These are phyloP conservation scores for Astropecten irregularis DNA, from an alignment of 53 echinoderm and acorn worm genomes.

Conservation along the genomic window DNA sequence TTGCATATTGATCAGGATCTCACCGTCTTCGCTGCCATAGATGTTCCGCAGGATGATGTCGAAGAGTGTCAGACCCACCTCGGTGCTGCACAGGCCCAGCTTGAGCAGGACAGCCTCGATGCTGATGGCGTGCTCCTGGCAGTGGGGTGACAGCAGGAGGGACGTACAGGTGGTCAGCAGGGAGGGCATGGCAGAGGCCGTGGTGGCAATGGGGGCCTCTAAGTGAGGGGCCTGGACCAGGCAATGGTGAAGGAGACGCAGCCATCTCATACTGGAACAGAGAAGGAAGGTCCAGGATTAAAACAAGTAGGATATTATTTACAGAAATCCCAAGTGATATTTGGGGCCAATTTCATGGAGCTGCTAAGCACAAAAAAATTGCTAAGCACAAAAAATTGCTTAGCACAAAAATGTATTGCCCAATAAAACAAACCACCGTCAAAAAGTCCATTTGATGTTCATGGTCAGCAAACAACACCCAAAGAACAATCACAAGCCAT, in stretches of 20 bases:
- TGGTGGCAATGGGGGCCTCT: conserved; percentile 65
- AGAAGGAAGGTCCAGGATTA: no score
- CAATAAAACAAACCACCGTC: no score
- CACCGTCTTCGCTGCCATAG: conserved; percentile 54
- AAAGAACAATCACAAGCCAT: no score
- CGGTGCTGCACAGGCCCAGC: conserved; percentile 83
- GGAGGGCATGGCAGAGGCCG: conserved; percentile 78
- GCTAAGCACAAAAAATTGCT: no score
- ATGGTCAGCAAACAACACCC: no score
- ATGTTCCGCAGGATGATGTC: conserved; percentile 88
- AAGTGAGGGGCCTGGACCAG: conserved; percentile 66
- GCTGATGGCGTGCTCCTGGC: conserved; percentile 75
- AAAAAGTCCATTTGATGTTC: no score
- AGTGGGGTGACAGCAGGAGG: conserved; percentile 86
- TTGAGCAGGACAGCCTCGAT: conserved; percentile 91
- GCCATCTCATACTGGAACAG: conserved; percentile 80
- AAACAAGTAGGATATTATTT: no score
- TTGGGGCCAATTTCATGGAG: no score
- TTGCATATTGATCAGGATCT: not conserved
- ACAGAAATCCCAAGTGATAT: no score
- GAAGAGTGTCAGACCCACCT: conserved; percentile 84
- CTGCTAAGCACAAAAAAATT: no score
- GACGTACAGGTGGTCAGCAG: conserved; percentile 93
- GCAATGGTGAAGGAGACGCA: conserved; percentile 93
- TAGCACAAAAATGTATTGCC: no score